Evolutionary conservation across 2,797 vertebrate genomes (phyloP), one percentile per base, ranked within the genome.

Genomic region (Chanos chanos): DNA sequence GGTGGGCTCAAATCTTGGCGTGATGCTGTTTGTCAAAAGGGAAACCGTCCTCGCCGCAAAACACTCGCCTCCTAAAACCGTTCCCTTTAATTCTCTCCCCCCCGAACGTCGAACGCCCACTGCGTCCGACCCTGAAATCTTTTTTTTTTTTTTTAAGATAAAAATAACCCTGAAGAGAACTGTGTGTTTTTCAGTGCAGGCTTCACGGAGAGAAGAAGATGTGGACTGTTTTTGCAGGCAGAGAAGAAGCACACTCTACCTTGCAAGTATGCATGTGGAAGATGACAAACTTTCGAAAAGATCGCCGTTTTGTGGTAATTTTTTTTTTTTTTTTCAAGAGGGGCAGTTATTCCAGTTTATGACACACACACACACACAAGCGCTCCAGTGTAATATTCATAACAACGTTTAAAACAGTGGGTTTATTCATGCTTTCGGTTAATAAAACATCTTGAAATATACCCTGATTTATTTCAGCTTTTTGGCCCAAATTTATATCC

Each of bases 101-200:
- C 13, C n/a, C n/a, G n/a, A 33, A 24, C 22, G 2, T 25, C 53
- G 37, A 24, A 25, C 50, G 43, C 7, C 60, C 49, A 30, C 33
- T 31, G 34, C 21, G 13, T 31, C 7, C 6, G 45, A 25, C 27
- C 10, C 49, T 9, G 30, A 41, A 49, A 2, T 19, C 41, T 55
- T n/a, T n/a, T n/a, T n/a, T n/a, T n/a, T n/a, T n/a, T n/a, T n/a
- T 66, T 69, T 59, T 66, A 61, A 33, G 40, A 63, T 50, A 57
- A 61, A 71, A 71, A 68, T 62, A 71, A 28, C 48, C 34, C 37
- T 68, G 56, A 65, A 68, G 43, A 40, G 51, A 21, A 12, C 48
- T 45, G 57, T 61, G n/a, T 66, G 50, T 67, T 13, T 61, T 64
- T 50, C 28, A 13, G 12, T 16, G 10, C 28, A 37, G n/a, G 18